Conservation (phyloP, 2,113 vertebrate species). For the Brachyistius frenatus region DNA sequence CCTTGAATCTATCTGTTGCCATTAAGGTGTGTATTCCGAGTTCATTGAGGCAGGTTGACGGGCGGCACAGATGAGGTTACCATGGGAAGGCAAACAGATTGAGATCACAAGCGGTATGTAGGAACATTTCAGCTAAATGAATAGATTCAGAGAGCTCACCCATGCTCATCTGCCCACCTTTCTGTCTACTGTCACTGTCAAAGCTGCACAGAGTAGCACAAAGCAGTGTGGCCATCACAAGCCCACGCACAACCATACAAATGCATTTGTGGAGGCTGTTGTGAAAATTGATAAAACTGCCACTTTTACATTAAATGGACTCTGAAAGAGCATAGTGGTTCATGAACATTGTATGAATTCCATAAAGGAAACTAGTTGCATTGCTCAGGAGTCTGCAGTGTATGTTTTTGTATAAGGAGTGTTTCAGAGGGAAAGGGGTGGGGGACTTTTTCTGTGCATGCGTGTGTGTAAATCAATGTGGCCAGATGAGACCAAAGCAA, state of each 20-base stretch:
- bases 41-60: constrained; percentile 9
- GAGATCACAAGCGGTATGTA: constrained; percentile 20
- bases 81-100: constrained; percentile 37
- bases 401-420: constrained; percentile 38
- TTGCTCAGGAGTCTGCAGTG: constrained; percentile 14
- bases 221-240: constrained; percentile 37
- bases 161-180: constrained; percentile 33
- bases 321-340: constrained; percentile 37
- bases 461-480: constrained; percentile 78
- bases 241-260: constrained; percentile 40
- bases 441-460: neutral
- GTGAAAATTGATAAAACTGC: constrained; percentile 40
- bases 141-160: constrained; percentile 22
- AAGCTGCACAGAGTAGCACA: constrained; percentile 13
- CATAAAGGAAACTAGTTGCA: constrained; percentile 56
- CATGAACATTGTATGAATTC: constrained; percentile 32
- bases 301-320: constrained; percentile 36
- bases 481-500: constrained; percentile 86
- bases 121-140: constrained; percentile 54
- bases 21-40: constrained; percentile 13
- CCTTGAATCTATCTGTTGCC: constrained; percentile 24
- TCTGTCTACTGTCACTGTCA: constrained; percentile 35
- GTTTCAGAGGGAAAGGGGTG: constrained; percentile 14
- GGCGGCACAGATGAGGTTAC: constrained; percentile 12
- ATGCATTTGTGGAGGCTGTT: constrained; percentile 27